phyloP scores from a whole-genome alignment of 2,113 vertebrate species.

The Ictidomys tridecemlineatus region DNA sequence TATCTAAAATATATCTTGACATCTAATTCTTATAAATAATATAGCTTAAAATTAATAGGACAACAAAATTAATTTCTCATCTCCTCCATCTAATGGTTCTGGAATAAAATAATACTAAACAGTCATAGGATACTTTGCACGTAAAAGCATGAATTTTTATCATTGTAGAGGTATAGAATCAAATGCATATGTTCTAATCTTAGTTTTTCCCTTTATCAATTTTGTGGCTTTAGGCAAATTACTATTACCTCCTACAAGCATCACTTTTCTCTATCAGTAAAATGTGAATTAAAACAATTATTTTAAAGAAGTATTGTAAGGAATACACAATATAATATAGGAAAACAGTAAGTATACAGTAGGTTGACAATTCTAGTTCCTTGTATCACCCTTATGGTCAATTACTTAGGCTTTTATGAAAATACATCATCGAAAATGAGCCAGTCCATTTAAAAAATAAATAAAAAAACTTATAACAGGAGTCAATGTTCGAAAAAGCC shows the following conservation, averaged over 20 bases:
- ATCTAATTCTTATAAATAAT: background rate
- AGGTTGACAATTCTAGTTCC: background rate
- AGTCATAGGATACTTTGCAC: background rate
- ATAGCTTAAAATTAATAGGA: background rate
- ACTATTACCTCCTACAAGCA: background rate
- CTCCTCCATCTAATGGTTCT: background rate
- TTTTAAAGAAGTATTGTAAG: background rate
- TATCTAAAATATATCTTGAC: background rate
- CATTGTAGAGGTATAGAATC: background rate
- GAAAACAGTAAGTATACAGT: background rate
- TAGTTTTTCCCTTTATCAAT: background rate
- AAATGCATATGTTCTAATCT: background rate
- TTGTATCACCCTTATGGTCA: background rate
- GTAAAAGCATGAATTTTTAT: background rate
- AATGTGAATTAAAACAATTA: background rate
- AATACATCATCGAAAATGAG: background rate
- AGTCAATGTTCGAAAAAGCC: background rate
- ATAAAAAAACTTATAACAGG: background rate
- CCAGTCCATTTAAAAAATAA: background rate
- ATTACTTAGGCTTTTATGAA: background rate
- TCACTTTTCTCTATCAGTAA: slow-evolving; percentile 3
- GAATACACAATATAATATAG: background rate
- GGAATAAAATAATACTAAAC: background rate
- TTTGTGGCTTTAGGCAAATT: background rate
- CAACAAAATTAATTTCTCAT: background rate